phyloP scores from a whole-genome alignment of 2,113 vertebrate genomes.

The Bathybates hornii region DNA sequence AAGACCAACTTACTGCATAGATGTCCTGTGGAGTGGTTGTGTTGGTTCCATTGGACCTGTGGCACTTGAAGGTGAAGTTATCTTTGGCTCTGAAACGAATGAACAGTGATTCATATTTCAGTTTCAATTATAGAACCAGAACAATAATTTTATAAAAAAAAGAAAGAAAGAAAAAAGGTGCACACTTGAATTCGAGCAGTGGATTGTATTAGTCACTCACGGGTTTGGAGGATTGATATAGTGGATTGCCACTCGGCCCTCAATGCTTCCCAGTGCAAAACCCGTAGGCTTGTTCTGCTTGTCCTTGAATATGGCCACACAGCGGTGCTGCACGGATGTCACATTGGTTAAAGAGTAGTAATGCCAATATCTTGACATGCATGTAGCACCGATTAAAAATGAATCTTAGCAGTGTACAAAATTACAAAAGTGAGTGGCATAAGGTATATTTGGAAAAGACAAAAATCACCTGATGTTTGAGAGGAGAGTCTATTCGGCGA shows the following conservation, averaged over 20 bases:
- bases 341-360: background rate
- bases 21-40: slow-evolving; percentile 96
- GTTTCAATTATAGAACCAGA: background rate
- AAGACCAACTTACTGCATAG: slow-evolving; percentile 82
- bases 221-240: slow-evolving; percentile 98
- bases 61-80: slow-evolving; percentile 99
- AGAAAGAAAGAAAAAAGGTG: background rate
- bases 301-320: slow-evolving; percentile 98
- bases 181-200: background rate
- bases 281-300: slow-evolving; percentile 99
- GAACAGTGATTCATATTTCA: background rate
- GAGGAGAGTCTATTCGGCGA: slow-evolving; percentile 92
- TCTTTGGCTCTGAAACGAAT: slow-evolving; percentile 85
- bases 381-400: background rate
- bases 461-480: slow-evolving; percentile 89
- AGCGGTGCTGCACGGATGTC: slow-evolving; percentile 82
- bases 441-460: background rate
- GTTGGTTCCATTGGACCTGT: slow-evolving; percentile 98
- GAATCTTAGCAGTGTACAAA: background rate
- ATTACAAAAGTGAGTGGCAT: background rate
- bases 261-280: slow-evolving; percentile 96
- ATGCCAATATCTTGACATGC: background rate
- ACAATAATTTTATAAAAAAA: background rate
- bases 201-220: slow-evolving; percentile 72
- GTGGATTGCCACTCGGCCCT: slow-evolving; percentile 96